Percentiles rank a stretch among this genome's conserved stretches.
phyloP scores from a whole-genome alignment of 37 sponge, comb jelly and placozoan species.

The Spongia lamella region DNA sequence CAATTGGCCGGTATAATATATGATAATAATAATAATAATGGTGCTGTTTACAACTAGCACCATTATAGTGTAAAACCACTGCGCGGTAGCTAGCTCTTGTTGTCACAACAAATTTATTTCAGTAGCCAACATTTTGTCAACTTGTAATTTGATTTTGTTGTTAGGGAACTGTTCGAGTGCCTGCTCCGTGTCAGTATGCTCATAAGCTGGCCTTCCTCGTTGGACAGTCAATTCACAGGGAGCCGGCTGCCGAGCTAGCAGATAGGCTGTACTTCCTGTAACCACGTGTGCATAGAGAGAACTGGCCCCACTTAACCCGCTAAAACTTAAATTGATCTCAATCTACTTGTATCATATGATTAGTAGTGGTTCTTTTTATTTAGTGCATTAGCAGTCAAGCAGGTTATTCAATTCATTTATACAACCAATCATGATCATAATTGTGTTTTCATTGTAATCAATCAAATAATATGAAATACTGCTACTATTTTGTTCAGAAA shows the following conservation, averaged over 20 bases:
- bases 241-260: constrained; percentile 61
- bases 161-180: constrained; percentile 95
- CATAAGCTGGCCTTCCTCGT: constrained; percentile 98
- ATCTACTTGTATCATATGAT: not conserved
- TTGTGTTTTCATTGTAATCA: no score
- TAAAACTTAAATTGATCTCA: not conserved
- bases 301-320: not conserved
- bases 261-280: constrained; percentile 94
- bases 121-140: not conserved
- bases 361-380: not conserved
- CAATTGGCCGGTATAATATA: constrained; percentile 92
- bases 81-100: not conserved
- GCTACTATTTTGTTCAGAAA: no score
- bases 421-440: no score
- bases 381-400: no score
- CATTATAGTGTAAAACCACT: not conserved
- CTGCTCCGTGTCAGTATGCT: constrained; percentile 98
- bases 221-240: constrained; percentile 90
- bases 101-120: not conserved
- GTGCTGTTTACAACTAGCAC: not conserved
- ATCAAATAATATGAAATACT: no score
- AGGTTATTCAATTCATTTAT: no score
- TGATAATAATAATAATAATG: not conserved
- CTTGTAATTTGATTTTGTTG: not conserved
- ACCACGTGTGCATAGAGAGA: not conserved